Evolutionary conservation across 2,888 invertebrate species (phyloP).

Genomic region (Apotomis capreana): DNA sequence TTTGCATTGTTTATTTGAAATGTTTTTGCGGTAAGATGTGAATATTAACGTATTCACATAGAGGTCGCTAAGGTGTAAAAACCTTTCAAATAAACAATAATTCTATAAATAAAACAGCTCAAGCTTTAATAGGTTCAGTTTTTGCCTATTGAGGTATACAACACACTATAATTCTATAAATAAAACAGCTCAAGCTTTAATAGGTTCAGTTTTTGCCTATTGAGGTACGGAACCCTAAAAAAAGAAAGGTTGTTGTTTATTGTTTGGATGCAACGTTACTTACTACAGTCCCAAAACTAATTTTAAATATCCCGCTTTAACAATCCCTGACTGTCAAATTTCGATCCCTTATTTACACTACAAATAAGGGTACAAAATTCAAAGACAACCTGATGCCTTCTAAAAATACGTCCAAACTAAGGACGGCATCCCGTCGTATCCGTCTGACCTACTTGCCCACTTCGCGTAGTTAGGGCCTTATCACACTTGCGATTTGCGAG

Average conservation of each 20-base stretch:
- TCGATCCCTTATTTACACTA: constrained; percentile 19
- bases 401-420: constrained; percentile 41
- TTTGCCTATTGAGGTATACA: too few species aligned
- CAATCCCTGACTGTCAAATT: neutral
- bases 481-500: too few species aligned
- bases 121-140: too few species aligned
- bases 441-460: constrained; percentile 51
- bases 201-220: too few species aligned
- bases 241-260: neutral
- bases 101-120: too few species aligned
- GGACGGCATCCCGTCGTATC: constrained; percentile 46
- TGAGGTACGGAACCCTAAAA: neutral
- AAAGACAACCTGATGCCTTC: constrained; percentile 43
- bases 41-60: too few species aligned
- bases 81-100: too few species aligned
- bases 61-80: too few species aligned
- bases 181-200: too few species aligned
- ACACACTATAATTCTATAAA: too few species aligned
- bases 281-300: neutral
- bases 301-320: neutral
- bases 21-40: too few species aligned
- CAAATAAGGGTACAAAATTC: constrained; percentile 18
- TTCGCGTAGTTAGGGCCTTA: constrained; percentile 29
- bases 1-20: too few species aligned
- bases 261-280: neutral